Percentiles rank a stretch among this genome's conserved stretches.
phyloP scores from a whole-genome alignment of 2,113 vertebrate species.

The Struthio camelus region DNA sequence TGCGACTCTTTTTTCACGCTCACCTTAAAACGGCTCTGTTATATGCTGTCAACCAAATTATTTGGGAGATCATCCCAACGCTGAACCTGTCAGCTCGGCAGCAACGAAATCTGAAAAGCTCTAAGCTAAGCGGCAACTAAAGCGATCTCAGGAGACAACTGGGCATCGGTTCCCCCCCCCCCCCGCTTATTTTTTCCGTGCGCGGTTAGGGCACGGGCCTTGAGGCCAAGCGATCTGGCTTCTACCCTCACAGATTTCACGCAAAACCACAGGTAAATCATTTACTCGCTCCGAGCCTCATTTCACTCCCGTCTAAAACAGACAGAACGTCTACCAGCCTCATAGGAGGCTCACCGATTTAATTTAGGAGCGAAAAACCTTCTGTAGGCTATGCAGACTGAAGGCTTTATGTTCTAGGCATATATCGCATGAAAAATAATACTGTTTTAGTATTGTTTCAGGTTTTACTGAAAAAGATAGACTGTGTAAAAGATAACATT shows the following conservation, averaged over 20 bases:
- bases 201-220: background rate
- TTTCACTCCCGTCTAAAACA: background rate
- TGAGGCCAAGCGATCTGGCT: background rate
- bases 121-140: background rate
- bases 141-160: background rate
- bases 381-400: too few relatives aligned
- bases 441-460: background rate
- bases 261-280: background rate
- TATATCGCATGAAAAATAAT: background rate
- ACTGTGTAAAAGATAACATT: background rate
- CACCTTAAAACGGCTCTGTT: background rate
- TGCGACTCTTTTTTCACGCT: background rate
- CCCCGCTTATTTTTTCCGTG: background rate
- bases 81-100: background rate
- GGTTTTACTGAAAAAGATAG: background rate
- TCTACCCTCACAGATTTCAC: background rate
- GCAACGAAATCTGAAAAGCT: background rate
- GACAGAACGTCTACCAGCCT: background rate
- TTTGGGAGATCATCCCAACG: background rate
- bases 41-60: background rate
- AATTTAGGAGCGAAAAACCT: too few relatives aligned
- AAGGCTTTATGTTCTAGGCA: background rate
- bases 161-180: too few relatives aligned
- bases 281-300: background rate
- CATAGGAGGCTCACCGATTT: too few relatives aligned